Percentiles rank a stretch among this genome's conserved stretches.
phyloP scores from a whole-genome alignment of 2,797 vertebrate species.

The Australoheros facetus region DNA sequence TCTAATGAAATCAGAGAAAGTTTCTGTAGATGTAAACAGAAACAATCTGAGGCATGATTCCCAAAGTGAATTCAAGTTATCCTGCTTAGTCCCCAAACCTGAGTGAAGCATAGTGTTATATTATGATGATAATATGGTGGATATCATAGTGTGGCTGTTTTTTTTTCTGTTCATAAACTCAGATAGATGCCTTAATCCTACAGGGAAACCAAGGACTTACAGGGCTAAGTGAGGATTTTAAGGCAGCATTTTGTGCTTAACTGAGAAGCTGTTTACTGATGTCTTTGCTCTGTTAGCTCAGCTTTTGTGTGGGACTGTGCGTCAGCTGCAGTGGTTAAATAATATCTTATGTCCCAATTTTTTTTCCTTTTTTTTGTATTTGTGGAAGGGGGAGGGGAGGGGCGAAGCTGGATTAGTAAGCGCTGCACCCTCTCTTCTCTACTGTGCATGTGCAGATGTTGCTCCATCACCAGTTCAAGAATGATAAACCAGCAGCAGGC shows the following conservation, averaged over 20 bases:
- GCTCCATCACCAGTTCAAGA: background rate
- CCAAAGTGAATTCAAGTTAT: conserved; percentile 24
- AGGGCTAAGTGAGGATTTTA: background rate
- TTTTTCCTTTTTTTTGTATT: background rate
- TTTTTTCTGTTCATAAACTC: conserved; percentile 5
- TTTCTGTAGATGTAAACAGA: background rate
- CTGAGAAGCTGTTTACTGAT: background rate
- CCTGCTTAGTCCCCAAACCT: conserved; percentile 36
- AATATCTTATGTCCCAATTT: background rate
- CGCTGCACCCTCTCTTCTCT: conserved; percentile 5
- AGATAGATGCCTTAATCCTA: conserved; percentile 37
- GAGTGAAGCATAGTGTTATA: conserved; percentile 39
- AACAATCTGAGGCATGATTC: conserved; percentile 3
- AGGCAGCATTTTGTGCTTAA: conserved; percentile 1
- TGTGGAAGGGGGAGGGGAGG: background rate
- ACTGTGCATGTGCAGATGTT: background rate
- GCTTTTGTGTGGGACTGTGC: background rate
- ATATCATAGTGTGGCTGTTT: background rate
- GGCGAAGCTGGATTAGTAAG: conserved; percentile 27
- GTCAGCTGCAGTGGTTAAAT: background rate
- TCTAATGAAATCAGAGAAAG: conserved; percentile 3
- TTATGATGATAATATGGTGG: background rate
- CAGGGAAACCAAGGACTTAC: conserved; percentile 10
- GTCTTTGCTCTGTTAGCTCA: conserved; percentile 6
- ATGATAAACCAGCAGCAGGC: background rate